Conservation (phyloP, 2,797 vertebrate species). For the Labroides dimidiatus region DNA sequence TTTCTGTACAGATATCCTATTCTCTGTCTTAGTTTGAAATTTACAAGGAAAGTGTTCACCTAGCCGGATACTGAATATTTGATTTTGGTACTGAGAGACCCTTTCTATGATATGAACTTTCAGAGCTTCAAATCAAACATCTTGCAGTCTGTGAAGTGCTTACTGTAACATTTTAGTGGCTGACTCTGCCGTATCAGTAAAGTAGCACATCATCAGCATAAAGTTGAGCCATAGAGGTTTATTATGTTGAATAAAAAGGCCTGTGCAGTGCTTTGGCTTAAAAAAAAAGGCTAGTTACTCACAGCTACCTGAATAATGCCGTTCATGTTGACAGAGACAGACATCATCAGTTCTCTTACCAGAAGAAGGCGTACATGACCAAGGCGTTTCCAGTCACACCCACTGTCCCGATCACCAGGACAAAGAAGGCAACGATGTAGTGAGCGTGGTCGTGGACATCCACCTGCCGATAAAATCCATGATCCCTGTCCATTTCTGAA, state of each 20-base stretch:
- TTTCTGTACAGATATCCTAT: too few species aligned
- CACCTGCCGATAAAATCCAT: conserved; percentile 80
- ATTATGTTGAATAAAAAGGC: neutral
- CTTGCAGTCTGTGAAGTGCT: too few species aligned
- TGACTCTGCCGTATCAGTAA: too few species aligned
- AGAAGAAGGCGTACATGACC: conserved; percentile 86
- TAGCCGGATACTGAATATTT: too few species aligned
- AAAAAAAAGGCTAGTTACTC: neutral
- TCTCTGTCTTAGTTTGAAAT: too few species aligned
- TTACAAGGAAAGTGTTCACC: too few species aligned
- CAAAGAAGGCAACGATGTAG: conserved; percentile 84
- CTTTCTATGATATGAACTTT: too few species aligned
- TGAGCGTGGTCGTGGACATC: conserved; percentile 82
- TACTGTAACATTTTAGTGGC: too few species aligned
- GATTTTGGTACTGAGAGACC: too few species aligned
- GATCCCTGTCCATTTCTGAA: conserved; percentile 75
- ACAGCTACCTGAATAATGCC: neutral
- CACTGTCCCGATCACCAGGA: conserved; percentile 81
- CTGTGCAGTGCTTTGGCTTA: neutral
- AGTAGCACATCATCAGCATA: too few species aligned
- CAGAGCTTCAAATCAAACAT: too few species aligned
- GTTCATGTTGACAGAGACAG: neutral
- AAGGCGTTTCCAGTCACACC: conserved; percentile 82
- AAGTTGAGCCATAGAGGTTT: too few species aligned
- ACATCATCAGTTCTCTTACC: conserved; percentile 64